Evolutionary conservation across 2,888 invertebrate species (phyloP), one percentile per base, ranked within the genome.

Genomic region (Neuroscelio doddi): DNA sequence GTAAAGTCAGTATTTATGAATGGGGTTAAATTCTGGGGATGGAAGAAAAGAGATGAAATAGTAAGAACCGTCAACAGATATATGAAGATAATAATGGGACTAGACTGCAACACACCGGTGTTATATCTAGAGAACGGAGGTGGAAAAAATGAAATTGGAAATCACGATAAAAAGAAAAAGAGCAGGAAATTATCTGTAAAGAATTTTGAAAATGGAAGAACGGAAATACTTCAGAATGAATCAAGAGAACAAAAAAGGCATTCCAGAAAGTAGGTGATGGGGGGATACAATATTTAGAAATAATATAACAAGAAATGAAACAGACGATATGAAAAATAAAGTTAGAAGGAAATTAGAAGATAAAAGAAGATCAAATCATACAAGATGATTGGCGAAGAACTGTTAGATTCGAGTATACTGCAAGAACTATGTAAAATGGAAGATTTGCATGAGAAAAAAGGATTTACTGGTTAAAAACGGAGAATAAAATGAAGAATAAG

Each of bases 41-140:
- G 30, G 30, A 30, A 30, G 10, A 2, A 12, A 8, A 30, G 30
- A 8, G 5, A 32, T 32, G 9, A 32, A 32, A 32, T 10, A n/a
- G 30, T 10, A 12, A 30, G 30, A 30, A 2, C 10, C n/a, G 9
- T 32, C n/a, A 32, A 32, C n/a, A 32, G n/a, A 4, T 32, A 3
- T 12, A 32, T 30, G 8, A 30, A 32, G 32, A 32, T 32, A 32
- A 32, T 24, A 17, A 15, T 52, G 3, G 52, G 42, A 7, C 4
- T 52, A 21, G 41, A 27, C 7, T n/a, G 5, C 1, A 52, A 52
- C 17, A 39, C 51, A 17, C 51, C 51, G 10, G 21, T n/a, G 10
- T 1, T 51, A 51, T 12, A 41, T 51, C 0, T 41, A 29, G 42
- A 30, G 14, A 12, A 10, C 29, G 32, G 14, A 51, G 1, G 27